These are phyloP conservation scores for Etia nguti DNA, from an alignment of 2,113 vertebrate genomes.

Conservation along the genomic window DNA sequence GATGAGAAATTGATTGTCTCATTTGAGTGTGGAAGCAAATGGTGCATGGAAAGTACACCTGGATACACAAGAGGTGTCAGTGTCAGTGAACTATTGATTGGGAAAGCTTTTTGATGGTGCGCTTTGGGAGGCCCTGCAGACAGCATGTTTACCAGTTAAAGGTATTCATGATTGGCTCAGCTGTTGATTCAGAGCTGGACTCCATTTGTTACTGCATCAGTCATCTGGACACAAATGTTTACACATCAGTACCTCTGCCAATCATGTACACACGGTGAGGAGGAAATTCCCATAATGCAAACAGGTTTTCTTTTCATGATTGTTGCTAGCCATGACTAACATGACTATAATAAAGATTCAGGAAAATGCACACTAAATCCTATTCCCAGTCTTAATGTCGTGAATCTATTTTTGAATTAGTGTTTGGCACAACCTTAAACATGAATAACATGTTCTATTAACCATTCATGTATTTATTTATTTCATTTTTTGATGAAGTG, in stretches of 20 bases:
- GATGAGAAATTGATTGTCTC: conserved; percentile 30
- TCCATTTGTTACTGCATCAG: not conserved
- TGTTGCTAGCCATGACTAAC: not conserved
- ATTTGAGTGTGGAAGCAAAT: conserved; percentile 15
- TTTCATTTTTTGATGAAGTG: too few species aligned
- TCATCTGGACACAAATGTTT: not conserved
- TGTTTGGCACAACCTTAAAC: not conserved
- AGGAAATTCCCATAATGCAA: not conserved
- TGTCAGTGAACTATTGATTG: conserved; percentile 32
- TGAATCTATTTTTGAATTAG: not conserved
- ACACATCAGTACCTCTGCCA: not conserved
- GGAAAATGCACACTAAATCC: not conserved
- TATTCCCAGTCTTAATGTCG: not conserved
- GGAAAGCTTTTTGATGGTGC: not conserved
- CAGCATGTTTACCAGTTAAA: not conserved
- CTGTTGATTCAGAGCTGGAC: not conserved
- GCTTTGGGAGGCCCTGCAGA: not conserved
- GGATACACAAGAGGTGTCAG: not conserved
- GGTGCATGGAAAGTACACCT: conserved; percentile 24
- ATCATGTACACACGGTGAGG: not conserved
- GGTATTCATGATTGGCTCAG: not conserved
- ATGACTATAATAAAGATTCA: not conserved
- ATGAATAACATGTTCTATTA: not conserved
- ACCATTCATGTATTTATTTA: too few species aligned
- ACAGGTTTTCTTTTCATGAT: not conserved